Conservation (phyloP, 1,140 invertebrate genomes). For the Drosophila willistoni region DNA sequence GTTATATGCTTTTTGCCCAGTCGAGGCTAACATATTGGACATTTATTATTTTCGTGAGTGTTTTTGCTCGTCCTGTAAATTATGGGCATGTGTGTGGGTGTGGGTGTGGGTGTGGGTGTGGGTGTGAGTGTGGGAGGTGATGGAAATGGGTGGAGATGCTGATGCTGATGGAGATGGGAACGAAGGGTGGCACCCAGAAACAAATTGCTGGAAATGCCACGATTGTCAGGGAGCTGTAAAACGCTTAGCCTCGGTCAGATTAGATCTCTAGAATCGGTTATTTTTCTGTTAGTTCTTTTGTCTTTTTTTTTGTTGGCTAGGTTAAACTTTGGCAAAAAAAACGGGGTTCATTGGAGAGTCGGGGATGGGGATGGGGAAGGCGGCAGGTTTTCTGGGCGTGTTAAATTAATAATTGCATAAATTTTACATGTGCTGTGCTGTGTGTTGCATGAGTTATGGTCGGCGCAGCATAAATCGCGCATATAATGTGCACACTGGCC, state of each 20-base stretch:
- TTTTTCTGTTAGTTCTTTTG: conserved; percentile 6
- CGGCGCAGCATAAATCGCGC: conserved; percentile 81
- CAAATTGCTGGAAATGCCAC: conserved; percentile 10
- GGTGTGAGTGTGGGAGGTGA: conserved; percentile 1
- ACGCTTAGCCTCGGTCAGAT: conserved; percentile 47
- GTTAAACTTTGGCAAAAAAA: conserved; percentile 10
- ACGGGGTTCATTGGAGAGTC: neutral
- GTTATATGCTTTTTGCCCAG: conserved; percentile 44
- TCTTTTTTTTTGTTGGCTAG: neutral
- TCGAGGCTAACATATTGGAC: conserved; percentile 78
- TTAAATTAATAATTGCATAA: conserved; percentile 83
- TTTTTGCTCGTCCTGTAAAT: conserved; percentile 78
- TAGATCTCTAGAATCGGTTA: conserved; percentile 41
- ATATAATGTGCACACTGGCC: conserved; percentile 82
- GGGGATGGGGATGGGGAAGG: neutral
- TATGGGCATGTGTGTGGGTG: conserved; percentile 39
- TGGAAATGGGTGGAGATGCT: conserved; percentile 4
- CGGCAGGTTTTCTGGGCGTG: conserved; percentile 50
- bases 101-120: conserved; percentile 16
- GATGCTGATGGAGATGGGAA: neutral
- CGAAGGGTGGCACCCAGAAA: conserved; percentile 1
- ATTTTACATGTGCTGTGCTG: conserved; percentile 78
- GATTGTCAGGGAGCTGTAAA: conserved; percentile 32
- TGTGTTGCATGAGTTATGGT: conserved; percentile 78
- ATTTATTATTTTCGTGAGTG: conserved; percentile 82